Evolutionary conservation across 2,113 vertebrate species (phyloP), one percentile per base, ranked within the genome.

Genomic region (Picathartes gymnocephalus): DNA sequence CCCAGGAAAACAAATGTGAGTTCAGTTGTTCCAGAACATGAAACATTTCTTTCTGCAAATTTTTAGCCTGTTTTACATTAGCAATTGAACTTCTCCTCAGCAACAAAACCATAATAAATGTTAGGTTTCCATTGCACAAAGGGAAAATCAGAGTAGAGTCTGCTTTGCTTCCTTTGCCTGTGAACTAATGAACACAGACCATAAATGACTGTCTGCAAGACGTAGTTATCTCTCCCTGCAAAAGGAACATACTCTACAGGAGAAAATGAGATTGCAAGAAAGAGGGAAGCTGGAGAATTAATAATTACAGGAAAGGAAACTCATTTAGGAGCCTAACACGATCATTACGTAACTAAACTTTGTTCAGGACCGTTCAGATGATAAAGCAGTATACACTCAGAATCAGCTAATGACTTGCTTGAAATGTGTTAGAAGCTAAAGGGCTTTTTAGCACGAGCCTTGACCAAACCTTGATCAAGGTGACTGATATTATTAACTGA

Each of bases 241-340:
- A 88, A 86, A 85, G 23, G 50, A 95, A 35, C 60, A 56, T 35
- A 56, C 21, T 11, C 71, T 44, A 47, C 47, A 88, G 56, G 88
- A 96, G 82, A 95, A 96, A 96, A 97, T 95, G 90, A 94, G 85
- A 95, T 83, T 93, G 82, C 68, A 96, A 84, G 64, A 82, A 92
- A 86, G 45, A 66, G 82, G 81, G 56, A 96, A 93, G 62, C 44
- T 80, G 48, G 13, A 90, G 35, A 50, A 72, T 74, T 68, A 95
- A 61, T 93, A 94, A 95, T 92, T 88, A 94, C 82, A 74, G 95
- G 92, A 96, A 96, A 83, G 56, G 25, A 92, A 94, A 88, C 86
- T 90, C 88, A 89, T 88, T 92, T 77, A 81, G 61, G 89, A 91
- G 24, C 30, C 77, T 51, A 91, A 92, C n/a, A 42, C 31, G 35